These are phyloP conservation scores for Austrofundulus limnaeus DNA, from an alignment of 2,113 vertebrate genomes.

Conservation along the genomic window DNA sequence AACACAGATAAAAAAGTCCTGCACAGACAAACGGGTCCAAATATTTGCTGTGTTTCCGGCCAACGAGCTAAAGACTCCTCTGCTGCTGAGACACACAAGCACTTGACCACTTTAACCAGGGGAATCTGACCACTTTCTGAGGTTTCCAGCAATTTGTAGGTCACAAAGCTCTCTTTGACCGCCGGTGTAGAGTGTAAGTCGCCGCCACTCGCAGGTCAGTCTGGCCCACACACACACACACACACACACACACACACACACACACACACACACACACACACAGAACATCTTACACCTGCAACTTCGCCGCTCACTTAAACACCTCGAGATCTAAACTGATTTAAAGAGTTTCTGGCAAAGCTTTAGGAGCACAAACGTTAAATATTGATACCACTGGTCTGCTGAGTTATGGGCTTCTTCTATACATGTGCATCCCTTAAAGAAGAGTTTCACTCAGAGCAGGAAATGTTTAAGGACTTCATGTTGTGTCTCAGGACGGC, in stretches of 20 bases:
- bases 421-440: slow-evolving; percentile 12
- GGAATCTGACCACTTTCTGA: slow-evolving; percentile 72
- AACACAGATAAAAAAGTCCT: slow-evolving; percentile 28
- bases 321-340: slow-evolving; percentile 3
- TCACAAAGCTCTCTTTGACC: slow-evolving; percentile 70
- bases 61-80: slow-evolving; percentile 20
- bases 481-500: slow-evolving; percentile 50
- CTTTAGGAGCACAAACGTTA: slow-evolving; percentile 16
- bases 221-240: slow-evolving; percentile 39
- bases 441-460: slow-evolving; percentile 34
- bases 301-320: slow-evolving; percentile 15
- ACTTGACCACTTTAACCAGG: slow-evolving; percentile 49
- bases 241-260: slow-evolving; percentile 20
- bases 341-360: background rate
- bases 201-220: slow-evolving; percentile 54
- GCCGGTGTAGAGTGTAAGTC: slow-evolving; percentile 68
- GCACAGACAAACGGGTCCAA: slow-evolving; percentile 8
- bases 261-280: slow-evolving; percentile 9
- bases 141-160: slow-evolving; percentile 73
- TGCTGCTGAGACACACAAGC: slow-evolving; percentile 21
- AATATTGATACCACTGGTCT: slow-evolving; percentile 37
- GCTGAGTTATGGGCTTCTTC: slow-evolving; percentile 23
- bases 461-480: slow-evolving; percentile 32
- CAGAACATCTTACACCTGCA: background rate
- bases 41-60: slow-evolving; percentile 14